Base-by-base conservation (phyloP, 2,888 invertebrate species). In the Sphaerophoria taeniata region DNA sequence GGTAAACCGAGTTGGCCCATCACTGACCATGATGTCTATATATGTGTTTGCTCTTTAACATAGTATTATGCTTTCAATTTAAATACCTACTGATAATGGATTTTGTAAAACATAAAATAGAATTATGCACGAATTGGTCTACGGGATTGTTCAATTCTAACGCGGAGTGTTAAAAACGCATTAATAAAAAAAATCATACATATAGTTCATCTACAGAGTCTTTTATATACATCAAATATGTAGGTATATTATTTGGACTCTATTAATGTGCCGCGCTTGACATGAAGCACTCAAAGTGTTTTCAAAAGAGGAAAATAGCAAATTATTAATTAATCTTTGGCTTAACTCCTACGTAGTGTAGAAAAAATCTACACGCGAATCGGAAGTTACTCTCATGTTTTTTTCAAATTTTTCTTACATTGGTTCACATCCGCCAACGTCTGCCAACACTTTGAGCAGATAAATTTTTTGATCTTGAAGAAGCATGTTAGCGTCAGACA, bases 381-480 rank as follows among this genome's bases (percentile, higher is more conserved):
- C 80, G 80, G 80, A 81, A 81, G 80, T 81, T 65, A 71, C 70
- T 75, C 75, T 81, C 75, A 81, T 65, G 80, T 75, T 47, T 80
- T 45, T 70, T 60, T 74, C 61, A 51, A 72, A 60, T 77, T 79
- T 72, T 45, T 67, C 14, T 45, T n/a, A n/a, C 51, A 36, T 24
- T 36, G 3, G 33, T 14, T 47, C 33, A 63, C 11, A 63, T 24
- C 24, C 33, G n/a, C 65, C 49, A 55, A 24, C 55, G n/a, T 31
- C 43, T n/a, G 5, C 2, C 60, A 31, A 12, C 31, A 60, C 39
- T 61, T 31, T 24, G 24, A 31, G 51, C 4, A 31, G 12, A 9
- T 43, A 43, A 69, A 49, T 47, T 47, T 69, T 63, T 65, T 61
- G 61, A 74, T 69, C 34, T 70, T 80, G 47, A 24, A 47, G 45